A percentile compares a stretch with the other conserved stretches of the same genome.
Evolutionary conservation across 1,140 invertebrate species (phyloP).

Genomic region (Solen grandis): DNA sequence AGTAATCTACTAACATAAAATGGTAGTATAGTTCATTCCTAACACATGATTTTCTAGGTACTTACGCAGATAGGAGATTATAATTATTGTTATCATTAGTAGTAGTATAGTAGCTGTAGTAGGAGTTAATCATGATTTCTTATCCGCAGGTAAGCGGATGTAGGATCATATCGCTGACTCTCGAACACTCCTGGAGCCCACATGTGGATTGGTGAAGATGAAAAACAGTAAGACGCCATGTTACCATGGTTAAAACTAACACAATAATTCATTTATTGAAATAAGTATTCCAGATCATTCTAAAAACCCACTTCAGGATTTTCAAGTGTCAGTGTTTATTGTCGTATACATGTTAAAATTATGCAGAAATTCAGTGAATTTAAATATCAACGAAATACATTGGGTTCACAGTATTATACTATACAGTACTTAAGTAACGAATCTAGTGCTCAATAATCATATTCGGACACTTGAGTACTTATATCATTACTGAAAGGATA

Average conservation of each 20-base stretch:
- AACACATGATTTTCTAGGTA: neutral
- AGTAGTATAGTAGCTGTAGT: neutral
- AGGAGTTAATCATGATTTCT: neutral
- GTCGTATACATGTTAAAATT: neutral
- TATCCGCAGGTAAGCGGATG: slow-evolving; percentile 35
- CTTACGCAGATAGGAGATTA: neutral
- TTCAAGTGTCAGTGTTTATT: neutral
- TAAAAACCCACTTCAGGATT: neutral
- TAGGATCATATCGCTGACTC: slow-evolving; percentile 14
- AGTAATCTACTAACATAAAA: neutral
- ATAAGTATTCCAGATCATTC: neutral
- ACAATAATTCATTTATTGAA: neutral
- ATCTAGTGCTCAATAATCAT: no score
- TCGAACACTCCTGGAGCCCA: slow-evolving; percentile 37
- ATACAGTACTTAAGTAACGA: no score
- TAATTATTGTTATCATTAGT: no score
- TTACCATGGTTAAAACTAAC: neutral
- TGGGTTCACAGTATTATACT: neutral
- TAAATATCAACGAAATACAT: neutral
- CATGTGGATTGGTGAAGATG: slow-evolving; percentile 51
- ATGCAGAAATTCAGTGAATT: neutral
- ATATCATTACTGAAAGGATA: no score
- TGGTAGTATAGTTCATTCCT: neutral
- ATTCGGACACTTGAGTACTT: no score
- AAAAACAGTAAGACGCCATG: slow-evolving; percentile 34